Evolutionary conservation across 2,113 vertebrate species (phyloP), one percentile per base, ranked within the genome.

Genomic region (Siniperca knerii): DNA sequence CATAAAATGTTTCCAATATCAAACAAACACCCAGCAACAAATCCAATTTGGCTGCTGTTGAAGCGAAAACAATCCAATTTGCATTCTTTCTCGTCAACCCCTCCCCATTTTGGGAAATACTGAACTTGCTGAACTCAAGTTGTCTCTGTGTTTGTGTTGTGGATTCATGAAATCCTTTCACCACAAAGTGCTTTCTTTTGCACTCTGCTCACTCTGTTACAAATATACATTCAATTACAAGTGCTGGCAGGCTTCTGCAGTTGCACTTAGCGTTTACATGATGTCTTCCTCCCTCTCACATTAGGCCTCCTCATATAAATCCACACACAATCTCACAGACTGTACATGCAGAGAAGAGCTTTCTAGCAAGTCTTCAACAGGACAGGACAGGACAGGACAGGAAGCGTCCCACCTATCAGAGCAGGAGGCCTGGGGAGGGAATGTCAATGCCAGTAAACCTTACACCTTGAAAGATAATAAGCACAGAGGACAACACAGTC

Each of bases 11-110:
- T 87, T 84, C 76, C 74, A 82, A 75, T 64, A 77, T 81, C 86
- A 83, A 75, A 90, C 84, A 85, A 90, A 90, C 84, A 35, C 83
- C 50, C 55, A 82, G 77, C 46, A 60, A 89, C 87, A 67, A 86
- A 87, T 85, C 91, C 84, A 87, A 77, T 79, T 76, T 86, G 84
- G 80, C 83, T 66, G 44, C 79, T 61, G 48, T 76, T 44, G 44
- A 75, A 70, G 68, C 25, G 8, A 83, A 75, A 85, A 85, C 66
- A 79, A 81, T 84, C 75, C 54, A 75, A 72, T 89, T 75, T 79
- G 61, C 76, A 80, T 88, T 92, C 68, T 71, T 77, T 81, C 78
- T 77, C 37, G 13, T 66, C 48, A 68, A 29, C 74, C 37, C 20
- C 68, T 20, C 33, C 29, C 46, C 50, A 18, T 25, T 44, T 83